These are phyloP conservation scores for Bhutanitis thaidina DNA, from an alignment of 2,888 invertebrate species.

Conservation along the genomic window DNA sequence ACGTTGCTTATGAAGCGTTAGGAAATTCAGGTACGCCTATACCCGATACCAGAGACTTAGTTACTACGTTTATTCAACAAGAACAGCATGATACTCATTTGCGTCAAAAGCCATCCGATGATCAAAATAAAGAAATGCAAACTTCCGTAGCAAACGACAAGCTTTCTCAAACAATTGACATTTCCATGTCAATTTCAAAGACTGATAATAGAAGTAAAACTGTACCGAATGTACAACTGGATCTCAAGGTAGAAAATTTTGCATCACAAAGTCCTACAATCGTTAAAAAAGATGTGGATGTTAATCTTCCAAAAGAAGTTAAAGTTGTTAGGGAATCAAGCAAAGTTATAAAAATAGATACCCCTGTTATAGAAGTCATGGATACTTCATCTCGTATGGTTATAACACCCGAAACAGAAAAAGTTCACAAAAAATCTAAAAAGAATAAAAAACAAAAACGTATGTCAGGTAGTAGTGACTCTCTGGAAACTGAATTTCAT, in stretches of 20 bases:
- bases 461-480: constrained; percentile 47
- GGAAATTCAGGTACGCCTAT: constrained; percentile 20
- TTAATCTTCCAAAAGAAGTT: constrained; percentile 51
- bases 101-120: constrained; percentile 23
- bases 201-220: constrained; percentile 35
- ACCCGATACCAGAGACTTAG: constrained; percentile 35
- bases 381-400: constrained; percentile 44
- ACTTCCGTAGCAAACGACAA: constrained; percentile 14
- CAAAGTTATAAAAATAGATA: constrained; percentile 24
- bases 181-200: constrained; percentile 57
- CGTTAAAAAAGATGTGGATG: constrained; percentile 61
- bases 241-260: constrained; percentile 53
- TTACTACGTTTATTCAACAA: constrained; percentile 49
- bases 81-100: constrained; percentile 51
- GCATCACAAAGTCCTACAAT: constrained; percentile 42
- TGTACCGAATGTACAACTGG: constrained; percentile 54
- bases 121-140: constrained; percentile 12
- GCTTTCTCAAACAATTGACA: constrained; percentile 50
- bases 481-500: constrained; percentile 38
- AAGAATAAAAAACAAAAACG: constrained; percentile 83
- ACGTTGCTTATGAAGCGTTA: constrained; percentile 13
- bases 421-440: constrained; percentile 77
- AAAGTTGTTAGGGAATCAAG: constrained; percentile 39
- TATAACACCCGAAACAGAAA: constrained; percentile 34
- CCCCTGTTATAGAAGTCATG: constrained; percentile 35